Evolutionary conservation across 2,888 invertebrate genomes (phyloP), one percentile per base, ranked within the genome.

Genomic region (Drosophila anomelani): DNA sequence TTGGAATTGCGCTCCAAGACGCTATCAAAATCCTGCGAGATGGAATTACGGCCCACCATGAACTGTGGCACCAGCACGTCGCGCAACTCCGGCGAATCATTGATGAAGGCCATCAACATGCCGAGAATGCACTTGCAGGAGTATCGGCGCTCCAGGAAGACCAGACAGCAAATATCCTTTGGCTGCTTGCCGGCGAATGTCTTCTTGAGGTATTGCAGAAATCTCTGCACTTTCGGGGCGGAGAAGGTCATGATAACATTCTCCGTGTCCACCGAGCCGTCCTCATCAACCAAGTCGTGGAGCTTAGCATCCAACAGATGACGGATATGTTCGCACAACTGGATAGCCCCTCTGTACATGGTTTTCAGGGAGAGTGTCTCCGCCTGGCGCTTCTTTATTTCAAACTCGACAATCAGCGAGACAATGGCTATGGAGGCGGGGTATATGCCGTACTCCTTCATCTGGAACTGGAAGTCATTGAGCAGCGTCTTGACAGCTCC

Each of bases 61-160:
- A 95, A 97, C 80, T 96, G 95, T 0, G 96, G 94, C 13, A 72
- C 61, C 70, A 94, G 85, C 78, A 95, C 70, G 41, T 88, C 94
- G 0, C 92, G 92, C 75, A 94, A 95, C 13, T 94, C 92, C 0
- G 94, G 92, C 71, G 94, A 92, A 0, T 68, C 41, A 26, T 93
- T 81, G 12, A 92, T 93, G 1, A 94, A 94, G 0, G 93, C 92
- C 66, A 94, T 93, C 6, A 97, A 81, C 5, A 96, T 89, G 72
- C 96, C 95, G 88, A 94, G 96, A 0, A 98, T 84, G 9, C 96
- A 93, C 92, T 96, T 96, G 0, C 97, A 96, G 0, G 96, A 95
- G 79, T 96, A 95, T 54, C 97, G 90, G 1, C 92, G 85, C 49
- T 92, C 80, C 0, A 92, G 90, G 66, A 93, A 93, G 9, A 93